Percentiles rank a stretch among this genome's conserved stretches.
These are phyloP conservation scores for Palythoa grandis DNA, from an alignment of 92 coral and sea anemone species.

Conservation along the genomic window DNA sequence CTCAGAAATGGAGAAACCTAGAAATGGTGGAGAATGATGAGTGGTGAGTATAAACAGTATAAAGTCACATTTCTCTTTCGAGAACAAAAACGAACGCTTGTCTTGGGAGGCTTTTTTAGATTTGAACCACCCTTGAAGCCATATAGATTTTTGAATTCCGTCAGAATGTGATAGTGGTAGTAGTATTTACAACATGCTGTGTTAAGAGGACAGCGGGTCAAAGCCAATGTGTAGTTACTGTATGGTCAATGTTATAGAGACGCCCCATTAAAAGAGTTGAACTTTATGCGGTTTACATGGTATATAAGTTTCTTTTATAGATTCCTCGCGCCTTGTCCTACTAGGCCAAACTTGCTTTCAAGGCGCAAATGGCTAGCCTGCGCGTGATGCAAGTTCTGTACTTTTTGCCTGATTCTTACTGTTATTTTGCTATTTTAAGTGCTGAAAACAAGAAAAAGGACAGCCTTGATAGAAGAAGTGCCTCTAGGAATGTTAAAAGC, in stretches of 20 bases:
- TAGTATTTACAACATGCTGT: too few species aligned
- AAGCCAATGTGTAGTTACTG: too few species aligned
- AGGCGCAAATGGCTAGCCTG: not conserved
- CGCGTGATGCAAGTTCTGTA: not conserved
- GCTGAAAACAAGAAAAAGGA: conserved; percentile 52
- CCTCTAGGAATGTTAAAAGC: conserved; percentile 74
- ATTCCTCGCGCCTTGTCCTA: not conserved
- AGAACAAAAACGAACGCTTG: not conserved
- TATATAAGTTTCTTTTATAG: not conserved
- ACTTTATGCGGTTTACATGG: too few species aligned
- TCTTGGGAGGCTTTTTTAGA: not conserved
- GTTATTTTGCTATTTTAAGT: conserved; percentile 32
- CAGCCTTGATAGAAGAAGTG: conserved; percentile 67
- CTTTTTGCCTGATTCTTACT: not conserved
- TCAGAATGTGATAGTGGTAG: too few species aligned
- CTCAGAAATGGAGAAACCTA: conserved; percentile 92
- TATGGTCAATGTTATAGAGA: too few species aligned
- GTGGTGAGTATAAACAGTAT: conserved; percentile 58
- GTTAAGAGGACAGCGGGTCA: too few species aligned
- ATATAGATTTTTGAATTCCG: too few species aligned
- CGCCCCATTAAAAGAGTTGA: too few species aligned
- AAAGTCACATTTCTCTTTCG: not conserved
- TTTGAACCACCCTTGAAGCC: not conserved
- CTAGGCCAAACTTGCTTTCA: not conserved
- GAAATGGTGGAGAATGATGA: conserved; percentile 61